Percentiles rank a stretch among this genome's conserved stretches.
These are phyloP conservation scores for Coptodon bakossiorum DNA, from an alignment of 2,113 vertebrate genomes.

Conservation along the genomic window DNA sequence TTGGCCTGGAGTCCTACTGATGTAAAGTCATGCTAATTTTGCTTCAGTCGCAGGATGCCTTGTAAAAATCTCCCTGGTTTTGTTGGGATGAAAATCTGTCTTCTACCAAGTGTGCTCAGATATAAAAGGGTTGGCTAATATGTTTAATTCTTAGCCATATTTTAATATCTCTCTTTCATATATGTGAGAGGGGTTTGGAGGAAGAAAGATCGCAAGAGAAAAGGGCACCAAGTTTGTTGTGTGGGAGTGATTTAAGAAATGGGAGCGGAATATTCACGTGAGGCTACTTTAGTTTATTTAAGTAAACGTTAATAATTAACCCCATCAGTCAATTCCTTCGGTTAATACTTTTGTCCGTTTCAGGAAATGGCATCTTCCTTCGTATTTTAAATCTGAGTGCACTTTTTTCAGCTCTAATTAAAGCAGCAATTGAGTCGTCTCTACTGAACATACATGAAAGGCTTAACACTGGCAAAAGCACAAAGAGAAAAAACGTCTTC, in stretches of 20 bases:
- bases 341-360: not conserved
- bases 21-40: conserved; percentile 14
- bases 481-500: not conserved
- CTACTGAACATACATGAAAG: not conserved
- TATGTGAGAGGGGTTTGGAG: not conserved
- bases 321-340: not conserved
- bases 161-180: not conserved
- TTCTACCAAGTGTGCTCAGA: not conserved
- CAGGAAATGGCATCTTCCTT: not conserved
- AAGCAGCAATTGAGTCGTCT: not conserved
- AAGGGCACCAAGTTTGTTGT: not conserved
- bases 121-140: not conserved
- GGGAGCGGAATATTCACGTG: rapidly evolving
- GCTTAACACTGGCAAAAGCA: not conserved
- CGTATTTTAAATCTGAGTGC: not conserved
- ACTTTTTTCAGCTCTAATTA: not conserved
- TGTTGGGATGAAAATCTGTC: not conserved
- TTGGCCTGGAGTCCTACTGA: not conserved
- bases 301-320: not conserved
- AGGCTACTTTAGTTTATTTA: not conserved
- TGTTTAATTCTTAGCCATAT: rapidly evolving
- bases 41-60: not conserved
- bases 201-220: not conserved
- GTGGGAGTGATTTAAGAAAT: not conserved
- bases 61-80: not conserved